Evolutionary conservation across 2,888 invertebrate genomes (phyloP).

Genomic region (Nephrotoma guestfalica): DNA sequence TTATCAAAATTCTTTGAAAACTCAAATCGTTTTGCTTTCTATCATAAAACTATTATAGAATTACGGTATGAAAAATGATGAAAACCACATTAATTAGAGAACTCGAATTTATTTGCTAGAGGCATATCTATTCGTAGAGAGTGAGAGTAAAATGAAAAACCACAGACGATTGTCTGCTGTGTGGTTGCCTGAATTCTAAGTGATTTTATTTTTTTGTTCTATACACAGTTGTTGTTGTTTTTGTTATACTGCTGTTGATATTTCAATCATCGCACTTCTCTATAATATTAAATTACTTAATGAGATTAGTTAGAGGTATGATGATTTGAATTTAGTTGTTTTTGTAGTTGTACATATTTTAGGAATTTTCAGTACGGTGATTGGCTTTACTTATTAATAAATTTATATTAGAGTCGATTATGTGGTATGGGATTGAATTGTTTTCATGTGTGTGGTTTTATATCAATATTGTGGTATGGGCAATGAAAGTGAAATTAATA

Average conservation of each 20-base stretch:
- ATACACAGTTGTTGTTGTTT: neutral
- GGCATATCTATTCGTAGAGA: neutral
- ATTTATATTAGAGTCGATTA: neutral
- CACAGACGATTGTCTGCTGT: neutral
- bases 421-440: neutral
- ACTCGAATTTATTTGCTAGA: neutral
- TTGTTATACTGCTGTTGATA: neutral
- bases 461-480: neutral
- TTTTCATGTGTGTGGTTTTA: neutral
- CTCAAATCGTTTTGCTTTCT: neutral
- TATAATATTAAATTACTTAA: neutral
- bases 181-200: neutral
- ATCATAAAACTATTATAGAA: neutral
- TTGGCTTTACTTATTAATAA: neutral
- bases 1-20: neutral
- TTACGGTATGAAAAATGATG: neutral
- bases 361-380: neutral
- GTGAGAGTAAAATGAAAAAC: neutral
- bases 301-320: neutral
- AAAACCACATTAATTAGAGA: neutral
- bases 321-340: neutral
- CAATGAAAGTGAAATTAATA: neutral
- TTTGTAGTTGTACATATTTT: neutral
- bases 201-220: neutral
- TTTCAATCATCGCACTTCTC: neutral